Evolutionary conservation across 2,888 invertebrate species (phyloP).

Genomic region (Drosophila mimica): DNA sequence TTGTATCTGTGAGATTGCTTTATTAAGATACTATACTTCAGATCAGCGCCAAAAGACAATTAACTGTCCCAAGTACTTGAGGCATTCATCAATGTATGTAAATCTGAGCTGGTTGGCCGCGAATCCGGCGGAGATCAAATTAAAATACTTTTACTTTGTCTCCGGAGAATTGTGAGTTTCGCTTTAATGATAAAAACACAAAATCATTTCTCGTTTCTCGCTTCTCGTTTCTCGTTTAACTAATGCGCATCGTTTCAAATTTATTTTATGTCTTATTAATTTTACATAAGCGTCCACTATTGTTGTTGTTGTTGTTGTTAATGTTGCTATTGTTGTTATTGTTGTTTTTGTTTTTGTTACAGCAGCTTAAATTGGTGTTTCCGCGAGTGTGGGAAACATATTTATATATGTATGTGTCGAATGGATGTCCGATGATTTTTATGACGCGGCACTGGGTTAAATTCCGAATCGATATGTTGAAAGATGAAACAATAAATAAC

Average conservation of each 20-base stretch:
- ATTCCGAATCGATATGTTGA: constrained; percentile 23
- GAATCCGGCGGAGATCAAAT: neutral
- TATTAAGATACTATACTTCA: neutral
- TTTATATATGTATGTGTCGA: constrained; percentile 1
- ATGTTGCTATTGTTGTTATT: neutral
- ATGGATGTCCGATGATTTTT: constrained; percentile 14
- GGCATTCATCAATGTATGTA: constrained; percentile 10
- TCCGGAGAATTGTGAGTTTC: constrained; percentile 44
- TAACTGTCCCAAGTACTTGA: constrained; percentile 5
- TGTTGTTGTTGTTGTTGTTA: neutral
- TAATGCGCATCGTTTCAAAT: constrained; percentile 53
- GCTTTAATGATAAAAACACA: constrained; percentile 52
- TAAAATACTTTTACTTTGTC: constrained; percentile 53
- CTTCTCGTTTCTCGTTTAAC: constrained; percentile 49
- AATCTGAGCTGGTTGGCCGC: constrained; percentile 6
- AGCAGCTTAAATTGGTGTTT: constrained; percentile 1
- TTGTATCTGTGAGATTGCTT: neutral
- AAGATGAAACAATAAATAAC: constrained; percentile 43
- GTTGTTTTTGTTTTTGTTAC: constrained; percentile 9
- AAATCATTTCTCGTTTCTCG: constrained; percentile 43
- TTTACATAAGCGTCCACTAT: constrained; percentile 56
- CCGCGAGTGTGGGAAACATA: constrained; percentile 28
- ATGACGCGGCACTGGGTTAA: constrained; percentile 7
- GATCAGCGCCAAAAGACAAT: constrained; percentile 5
- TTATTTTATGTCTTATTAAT: constrained; percentile 66